Conservation (phyloP, 2,888 invertebrate species). For the Branchellion lobata region DNA sequence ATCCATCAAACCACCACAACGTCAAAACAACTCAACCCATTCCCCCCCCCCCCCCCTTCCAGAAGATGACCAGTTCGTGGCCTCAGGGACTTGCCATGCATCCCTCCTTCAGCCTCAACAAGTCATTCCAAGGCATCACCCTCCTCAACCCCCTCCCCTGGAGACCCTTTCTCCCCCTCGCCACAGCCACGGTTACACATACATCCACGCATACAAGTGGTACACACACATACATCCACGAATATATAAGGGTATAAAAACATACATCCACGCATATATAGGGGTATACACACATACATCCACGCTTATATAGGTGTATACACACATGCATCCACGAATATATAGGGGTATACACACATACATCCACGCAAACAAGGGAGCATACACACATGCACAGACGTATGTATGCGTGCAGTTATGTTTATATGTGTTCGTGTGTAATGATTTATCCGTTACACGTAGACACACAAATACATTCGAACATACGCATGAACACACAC, state of each 20-base stretch:
- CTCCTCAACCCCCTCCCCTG: not conserved
- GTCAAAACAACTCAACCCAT: too few species aligned
- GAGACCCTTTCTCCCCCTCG: not conserved
- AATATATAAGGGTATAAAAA: not conserved
- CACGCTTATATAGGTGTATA: not conserved
- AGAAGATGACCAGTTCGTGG: not conserved
- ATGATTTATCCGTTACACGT: too few species aligned
- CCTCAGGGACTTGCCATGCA: not conserved
- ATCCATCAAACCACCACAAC: too few species aligned
- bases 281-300: not conserved
- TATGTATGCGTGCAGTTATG: conserved; percentile 1
- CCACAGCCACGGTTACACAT: too few species aligned
- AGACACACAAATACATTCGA: too few species aligned
- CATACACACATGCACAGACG: not conserved
- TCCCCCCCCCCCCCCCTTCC: too few species aligned
- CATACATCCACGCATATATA: not conserved
- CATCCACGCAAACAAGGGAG: not conserved
- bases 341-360: too few species aligned
- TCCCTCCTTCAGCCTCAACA: not conserved
- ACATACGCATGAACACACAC: too few species aligned
- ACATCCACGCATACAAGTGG: not conserved
- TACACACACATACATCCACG: not conserved
- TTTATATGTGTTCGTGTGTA: not conserved
- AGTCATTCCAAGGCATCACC: not conserved
- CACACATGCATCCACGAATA: too few species aligned